Evolutionary conservation across 2,888 invertebrate species (phyloP), one percentile per base, ranked within the genome.

Genomic region (Cryptocephalus moraei): DNA sequence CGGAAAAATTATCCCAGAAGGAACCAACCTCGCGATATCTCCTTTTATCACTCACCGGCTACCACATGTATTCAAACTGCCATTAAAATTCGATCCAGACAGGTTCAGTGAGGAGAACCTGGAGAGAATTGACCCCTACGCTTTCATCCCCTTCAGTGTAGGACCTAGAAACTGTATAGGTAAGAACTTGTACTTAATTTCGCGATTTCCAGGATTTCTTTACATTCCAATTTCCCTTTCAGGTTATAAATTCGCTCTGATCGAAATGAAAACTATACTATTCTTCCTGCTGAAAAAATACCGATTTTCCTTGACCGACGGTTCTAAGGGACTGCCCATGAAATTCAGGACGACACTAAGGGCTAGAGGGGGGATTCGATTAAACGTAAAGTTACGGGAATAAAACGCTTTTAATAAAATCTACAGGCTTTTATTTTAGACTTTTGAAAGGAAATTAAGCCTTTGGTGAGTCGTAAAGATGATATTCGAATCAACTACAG

Each of bases 231-330:
- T 36, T 36, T 36, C 6, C 36, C 42, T 56, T 51, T 39, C 68
- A 70, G 80, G 80, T 47, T 71, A 77, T 59, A 76, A 77, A 49
- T 80, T 78, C 56, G 78, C 79, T 2, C 70, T 76, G 47, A 60
- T 80, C 56, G 79, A 80, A 66, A 76, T 80, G 62, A 80, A 80
- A 64, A 75, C 75, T 1, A 64, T 80, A 31, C 65, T 80, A 31
- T 75, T 77, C 11, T 66, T 73, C 11, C 55, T 80, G 32, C 56
- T 80, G 33, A 65, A 75, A 11, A 72, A 72, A 50, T 80, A 70
- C 56, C 66, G 71, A 8, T 49, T 80, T 32, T 52, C 66, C 8
- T 67, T 78, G 1, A 70, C 73, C n/a, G 64, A 71, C 6, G 75
- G 75, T 1, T 73, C 73, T 55, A 73, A 76, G 44, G 65, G 73